Percentiles rank a stretch among this genome's conserved stretches.
phyloP scores from a whole-genome alignment of 1,140 invertebrate species.

The Diuraphis noxia region DNA sequence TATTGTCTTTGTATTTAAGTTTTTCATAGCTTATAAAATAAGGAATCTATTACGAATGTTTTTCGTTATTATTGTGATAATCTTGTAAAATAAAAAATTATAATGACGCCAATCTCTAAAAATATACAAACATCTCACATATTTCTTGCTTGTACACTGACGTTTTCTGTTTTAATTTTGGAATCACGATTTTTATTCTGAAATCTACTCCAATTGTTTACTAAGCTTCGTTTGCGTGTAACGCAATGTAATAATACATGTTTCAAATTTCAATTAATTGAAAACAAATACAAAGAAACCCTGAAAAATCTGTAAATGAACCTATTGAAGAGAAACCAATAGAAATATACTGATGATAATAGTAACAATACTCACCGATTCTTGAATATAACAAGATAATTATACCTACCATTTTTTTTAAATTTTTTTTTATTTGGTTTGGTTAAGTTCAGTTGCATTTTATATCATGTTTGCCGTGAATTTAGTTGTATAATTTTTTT shows the following conservation, averaged over 20 bases:
- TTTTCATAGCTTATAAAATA: not conserved
- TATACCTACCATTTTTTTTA: not conserved
- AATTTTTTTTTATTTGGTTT: not conserved
- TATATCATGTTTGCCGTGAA: not conserved
- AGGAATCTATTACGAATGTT: not conserved
- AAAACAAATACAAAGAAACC: conserved; percentile 18
- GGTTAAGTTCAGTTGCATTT: not conserved
- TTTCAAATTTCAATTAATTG: not conserved
- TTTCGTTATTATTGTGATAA: conserved; percentile 16
- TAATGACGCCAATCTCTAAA: conserved; percentile 37
- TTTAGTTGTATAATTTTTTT: not conserved
- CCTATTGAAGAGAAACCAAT: not conserved
- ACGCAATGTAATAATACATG: not conserved
- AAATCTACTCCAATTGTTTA: conserved; percentile 16
- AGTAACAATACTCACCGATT: not conserved
- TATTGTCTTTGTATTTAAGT: not conserved
- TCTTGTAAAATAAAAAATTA: not conserved
- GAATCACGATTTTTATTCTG: not conserved
- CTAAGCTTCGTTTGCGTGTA: not conserved
- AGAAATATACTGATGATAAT: not conserved
- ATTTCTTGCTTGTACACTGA: not conserved
- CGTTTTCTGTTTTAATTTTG: conserved; percentile 31
- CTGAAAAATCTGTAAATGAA: not conserved
- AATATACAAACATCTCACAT: not conserved
- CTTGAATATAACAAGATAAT: not conserved